A percentile compares a stretch with the other conserved stretches of the same genome.
These are phyloP conservation scores for Phyllotreta striolata DNA, from an alignment of 2,888 invertebrate genomes.

Conservation along the genomic window DNA sequence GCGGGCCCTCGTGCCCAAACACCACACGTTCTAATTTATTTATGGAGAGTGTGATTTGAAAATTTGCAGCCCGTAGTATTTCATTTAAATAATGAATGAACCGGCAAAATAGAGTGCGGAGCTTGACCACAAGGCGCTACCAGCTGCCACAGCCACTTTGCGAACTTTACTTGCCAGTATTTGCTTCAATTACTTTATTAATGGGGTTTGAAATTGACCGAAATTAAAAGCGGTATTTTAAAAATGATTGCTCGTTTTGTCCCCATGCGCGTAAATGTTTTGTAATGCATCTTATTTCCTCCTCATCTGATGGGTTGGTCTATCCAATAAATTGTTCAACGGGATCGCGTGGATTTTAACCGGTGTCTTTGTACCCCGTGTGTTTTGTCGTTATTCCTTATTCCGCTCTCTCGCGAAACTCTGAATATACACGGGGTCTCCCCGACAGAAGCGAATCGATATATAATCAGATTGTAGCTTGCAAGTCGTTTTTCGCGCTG, in stretches of 20 bases:
- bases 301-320: constrained; percentile 15
- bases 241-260: constrained; percentile 14
- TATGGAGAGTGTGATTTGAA: constrained; percentile 48
- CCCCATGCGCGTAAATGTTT: constrained; percentile 9
- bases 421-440: constrained; percentile 12
- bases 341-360: constrained; percentile 23
- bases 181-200: constrained; percentile 31
- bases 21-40: constrained; percentile 42
- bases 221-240: constrained; percentile 27
- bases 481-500: constrained; percentile 1
- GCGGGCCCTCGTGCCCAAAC: constrained; percentile 16
- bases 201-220: constrained; percentile 30
- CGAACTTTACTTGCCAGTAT: constrained; percentile 28
- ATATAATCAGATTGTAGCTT: constrained; percentile 20
- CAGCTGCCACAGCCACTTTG: constrained; percentile 44
- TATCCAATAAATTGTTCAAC: constrained; percentile 26
- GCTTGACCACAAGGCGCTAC: constrained; percentile 47
- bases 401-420: constrained; percentile 13
- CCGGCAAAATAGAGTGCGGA: constrained; percentile 41
- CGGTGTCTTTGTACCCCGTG: constrained; percentile 22
- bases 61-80: constrained; percentile 46
- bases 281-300: constrained; percentile 18
- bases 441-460: constrained; percentile 17
- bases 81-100: constrained; percentile 46
- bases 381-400: constrained; percentile 20